phyloP scores from a whole-genome alignment of 2,888 invertebrate genomes.

The Xylophagus ater region DNA sequence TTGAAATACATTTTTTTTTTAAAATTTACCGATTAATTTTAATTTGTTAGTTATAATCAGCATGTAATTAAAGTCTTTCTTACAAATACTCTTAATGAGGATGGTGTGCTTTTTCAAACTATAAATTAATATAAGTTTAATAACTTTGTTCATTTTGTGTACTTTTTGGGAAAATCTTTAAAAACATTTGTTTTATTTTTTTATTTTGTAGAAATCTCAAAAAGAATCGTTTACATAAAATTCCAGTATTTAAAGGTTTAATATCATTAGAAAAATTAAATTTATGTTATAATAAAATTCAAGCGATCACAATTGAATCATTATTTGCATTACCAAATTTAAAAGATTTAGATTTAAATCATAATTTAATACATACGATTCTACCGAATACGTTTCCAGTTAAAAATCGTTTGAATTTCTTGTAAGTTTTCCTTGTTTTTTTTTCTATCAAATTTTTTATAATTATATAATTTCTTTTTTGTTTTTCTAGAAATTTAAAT shows the following conservation, averaged over 20 bases:
- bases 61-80: too few relatives aligned
- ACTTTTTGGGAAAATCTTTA: neutral
- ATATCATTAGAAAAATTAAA: slow-evolving; percentile 61
- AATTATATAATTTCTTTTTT: slow-evolving; percentile 1
- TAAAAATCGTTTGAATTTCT: slow-evolving; percentile 32
- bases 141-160: neutral
- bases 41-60: too few relatives aligned
- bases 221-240: slow-evolving; percentile 65
- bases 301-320: slow-evolving; percentile 69
- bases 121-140: too few relatives aligned
- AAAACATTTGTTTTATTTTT: neutral
- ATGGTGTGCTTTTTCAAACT: too few relatives aligned
- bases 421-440: slow-evolving; percentile 11
- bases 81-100: too few relatives aligned
- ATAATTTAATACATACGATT: slow-evolving; percentile 39
- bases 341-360: slow-evolving; percentile 38
- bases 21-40: too few relatives aligned
- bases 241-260: slow-evolving; percentile 71
- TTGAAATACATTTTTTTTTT: too few relatives aligned
- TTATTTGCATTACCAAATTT: slow-evolving; percentile 59
- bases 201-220: slow-evolving; percentile 44
- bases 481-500: slow-evolving; percentile 49
- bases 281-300: slow-evolving; percentile 70
- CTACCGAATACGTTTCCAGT: slow-evolving; percentile 43
- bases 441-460: neutral